Conservation (phyloP, 2,113 vertebrate genomes). For the Petrocephalus microphthalmus region DNA sequence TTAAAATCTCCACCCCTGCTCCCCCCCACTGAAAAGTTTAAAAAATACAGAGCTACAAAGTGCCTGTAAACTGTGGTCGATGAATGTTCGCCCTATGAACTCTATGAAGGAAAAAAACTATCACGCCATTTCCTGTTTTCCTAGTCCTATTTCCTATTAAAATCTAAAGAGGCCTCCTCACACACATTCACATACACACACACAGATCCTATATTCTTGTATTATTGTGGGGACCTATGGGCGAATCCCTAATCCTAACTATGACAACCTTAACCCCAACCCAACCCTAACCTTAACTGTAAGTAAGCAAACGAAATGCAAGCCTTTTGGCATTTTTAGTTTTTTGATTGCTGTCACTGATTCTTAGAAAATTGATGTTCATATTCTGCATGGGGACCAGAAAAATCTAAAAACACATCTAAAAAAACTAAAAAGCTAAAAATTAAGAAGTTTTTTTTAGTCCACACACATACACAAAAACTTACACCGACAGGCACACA, state of each 20-base stretch:
- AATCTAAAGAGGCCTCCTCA: conserved; percentile 3
- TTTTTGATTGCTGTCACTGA: background rate
- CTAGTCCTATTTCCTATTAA: background rate
- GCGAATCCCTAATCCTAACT: no score
- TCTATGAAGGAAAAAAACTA: background rate
- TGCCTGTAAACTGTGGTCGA: background rate
- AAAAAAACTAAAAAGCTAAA: no score
- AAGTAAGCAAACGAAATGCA: no score
- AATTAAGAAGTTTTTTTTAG: no score
- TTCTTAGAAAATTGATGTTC: background rate
- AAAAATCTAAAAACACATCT: no score
- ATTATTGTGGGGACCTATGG: background rate
- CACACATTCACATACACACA: conserved; percentile 4
- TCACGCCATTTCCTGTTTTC: background rate
- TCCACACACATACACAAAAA: no score
- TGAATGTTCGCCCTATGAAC: background rate
- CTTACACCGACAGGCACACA: no score
- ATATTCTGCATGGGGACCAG: no score
- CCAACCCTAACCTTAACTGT: no score
- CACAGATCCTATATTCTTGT: background rate
- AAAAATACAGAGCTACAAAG: background rate
- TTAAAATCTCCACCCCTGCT: background rate
- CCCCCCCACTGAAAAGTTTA: background rate
- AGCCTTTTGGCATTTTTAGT: background rate
- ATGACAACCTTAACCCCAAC: no score